Base-by-base conservation (phyloP, 2,113 vertebrate genomes). In the Lethenteron reissneri region DNA sequence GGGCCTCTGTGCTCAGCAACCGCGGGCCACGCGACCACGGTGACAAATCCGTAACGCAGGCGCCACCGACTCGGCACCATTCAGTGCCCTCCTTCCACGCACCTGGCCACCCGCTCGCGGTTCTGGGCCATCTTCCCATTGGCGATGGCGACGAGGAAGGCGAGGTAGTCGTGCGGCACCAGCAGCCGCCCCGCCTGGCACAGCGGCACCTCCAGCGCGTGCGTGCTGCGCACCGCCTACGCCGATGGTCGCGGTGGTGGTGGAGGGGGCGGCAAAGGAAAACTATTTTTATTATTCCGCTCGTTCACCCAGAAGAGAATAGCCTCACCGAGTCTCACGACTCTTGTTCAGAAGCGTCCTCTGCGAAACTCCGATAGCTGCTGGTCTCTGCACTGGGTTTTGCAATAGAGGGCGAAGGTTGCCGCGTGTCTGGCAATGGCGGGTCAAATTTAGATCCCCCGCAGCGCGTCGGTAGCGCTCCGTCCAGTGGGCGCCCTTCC, bases 41-140 rank as follows among this genome's bases (percentile, higher is more conserved):
- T 41, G 41, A 41, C 25, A 41, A 41, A 41, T 41, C 25, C 25
- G 25, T 41, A 41, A 41, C 41, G 41, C 41, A 41, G 41, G 3
- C 41, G 6, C 41, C 41, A 41, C 41, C 41, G 41, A 41, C 41
- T 41, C 6, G 41, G 41, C 41, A 41, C 5, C 41, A 5, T 41
- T 41, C 41, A 41, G 41, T 41, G 41, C 41, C 41, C 41, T 41
- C 41, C 41, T 41, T 41, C 41, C 9, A 80, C 79, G 71, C 72
- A 95, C 94, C 91, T 89, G 75, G 82, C 77, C 74, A 95, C 89
- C 74, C 88, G 84, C 74, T 72, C 84, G 4, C 79, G 78, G 75
- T 97, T 95, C 78, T 96, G 89, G 64, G 89, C 85, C 87, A 96
- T 84, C 79, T 97, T 97, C 74, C 77, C 80, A 81, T 97, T 96